phyloP scores from a whole-genome alignment of 2,888 invertebrate species.

The Bellardia pandia region DNA sequence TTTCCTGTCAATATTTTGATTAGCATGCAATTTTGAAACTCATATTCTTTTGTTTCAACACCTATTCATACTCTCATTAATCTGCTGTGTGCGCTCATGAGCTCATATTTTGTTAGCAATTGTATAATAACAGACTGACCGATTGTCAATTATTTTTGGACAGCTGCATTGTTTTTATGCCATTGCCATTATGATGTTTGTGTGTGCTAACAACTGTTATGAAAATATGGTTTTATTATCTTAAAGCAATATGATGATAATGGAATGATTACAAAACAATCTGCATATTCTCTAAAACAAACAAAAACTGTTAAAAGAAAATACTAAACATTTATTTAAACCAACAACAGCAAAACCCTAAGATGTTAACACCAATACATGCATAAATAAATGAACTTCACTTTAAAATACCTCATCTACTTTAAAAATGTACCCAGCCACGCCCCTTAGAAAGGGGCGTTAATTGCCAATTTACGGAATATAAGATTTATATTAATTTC shows the following conservation, averaged over 20 bases:
- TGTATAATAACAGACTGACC: conserved; percentile 47
- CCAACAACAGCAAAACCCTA: too few relatives aligned
- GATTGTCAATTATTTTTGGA: conserved; percentile 44
- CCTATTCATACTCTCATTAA: not conserved
- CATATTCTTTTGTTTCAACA: conserved; percentile 49
- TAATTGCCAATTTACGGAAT: too few relatives aligned
- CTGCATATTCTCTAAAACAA: not conserved
- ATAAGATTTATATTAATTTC: too few relatives aligned
- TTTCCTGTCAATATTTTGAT: conserved; percentile 69
- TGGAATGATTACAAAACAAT: not conserved
- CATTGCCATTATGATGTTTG: not conserved
- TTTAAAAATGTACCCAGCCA: too few relatives aligned
- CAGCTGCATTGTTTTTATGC: conserved; percentile 50
- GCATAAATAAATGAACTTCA: too few relatives aligned
- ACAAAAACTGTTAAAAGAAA: too few relatives aligned
- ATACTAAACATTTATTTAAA: too few relatives aligned
- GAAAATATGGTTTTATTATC: conserved; percentile 42
- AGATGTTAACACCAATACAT: too few relatives aligned
- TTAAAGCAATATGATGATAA: not conserved
- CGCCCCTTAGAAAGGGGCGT: too few relatives aligned
- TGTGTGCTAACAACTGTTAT: conserved; percentile 1
- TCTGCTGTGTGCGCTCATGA: not conserved
- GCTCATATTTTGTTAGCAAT: conserved; percentile 19
- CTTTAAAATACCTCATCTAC: too few relatives aligned
- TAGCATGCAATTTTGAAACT: conserved; percentile 61